These are phyloP conservation scores for Zeugodacus cucurbitae DNA, from an alignment of 1,140 invertebrate genomes.

Conservation along the genomic window DNA sequence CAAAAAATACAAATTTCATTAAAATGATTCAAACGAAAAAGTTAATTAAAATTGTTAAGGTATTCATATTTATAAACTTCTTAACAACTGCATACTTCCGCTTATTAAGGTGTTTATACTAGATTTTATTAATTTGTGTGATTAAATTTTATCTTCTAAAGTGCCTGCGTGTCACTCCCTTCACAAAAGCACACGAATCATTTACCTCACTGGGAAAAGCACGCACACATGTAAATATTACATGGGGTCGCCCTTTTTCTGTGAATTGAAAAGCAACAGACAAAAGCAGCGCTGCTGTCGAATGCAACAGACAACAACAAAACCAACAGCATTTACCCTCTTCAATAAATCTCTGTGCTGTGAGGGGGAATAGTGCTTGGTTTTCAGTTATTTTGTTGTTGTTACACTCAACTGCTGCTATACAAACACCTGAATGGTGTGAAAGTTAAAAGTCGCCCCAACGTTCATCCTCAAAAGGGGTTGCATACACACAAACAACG, in stretches of 20 bases:
- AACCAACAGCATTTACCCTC: background rate
- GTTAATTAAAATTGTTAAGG: background rate
- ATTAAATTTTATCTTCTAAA: background rate
- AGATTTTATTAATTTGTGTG: background rate
- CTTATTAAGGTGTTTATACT: background rate
- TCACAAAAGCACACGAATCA: background rate
- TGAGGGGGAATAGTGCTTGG: background rate
- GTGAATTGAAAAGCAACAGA: background rate
- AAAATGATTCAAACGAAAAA: too few relatives aligned
- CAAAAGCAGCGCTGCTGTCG: background rate
- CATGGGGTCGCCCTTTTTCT: constrained; percentile 24
- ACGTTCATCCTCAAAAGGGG: background rate
- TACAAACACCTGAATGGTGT: background rate
- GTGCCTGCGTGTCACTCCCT: constrained; percentile 18
- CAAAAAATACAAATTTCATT: too few relatives aligned
- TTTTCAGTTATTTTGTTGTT: background rate
- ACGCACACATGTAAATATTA: background rate
- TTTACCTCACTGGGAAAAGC: background rate
- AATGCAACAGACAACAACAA: background rate
- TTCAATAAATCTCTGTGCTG: background rate
- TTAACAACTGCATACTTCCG: background rate
- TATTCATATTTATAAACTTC: background rate
- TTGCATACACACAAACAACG: background rate
- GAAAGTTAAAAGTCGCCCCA: background rate
- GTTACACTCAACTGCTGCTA: background rate